Evolutionary conservation across 2,888 invertebrate species (phyloP).

Genomic region (Sisyra terminalis): DNA sequence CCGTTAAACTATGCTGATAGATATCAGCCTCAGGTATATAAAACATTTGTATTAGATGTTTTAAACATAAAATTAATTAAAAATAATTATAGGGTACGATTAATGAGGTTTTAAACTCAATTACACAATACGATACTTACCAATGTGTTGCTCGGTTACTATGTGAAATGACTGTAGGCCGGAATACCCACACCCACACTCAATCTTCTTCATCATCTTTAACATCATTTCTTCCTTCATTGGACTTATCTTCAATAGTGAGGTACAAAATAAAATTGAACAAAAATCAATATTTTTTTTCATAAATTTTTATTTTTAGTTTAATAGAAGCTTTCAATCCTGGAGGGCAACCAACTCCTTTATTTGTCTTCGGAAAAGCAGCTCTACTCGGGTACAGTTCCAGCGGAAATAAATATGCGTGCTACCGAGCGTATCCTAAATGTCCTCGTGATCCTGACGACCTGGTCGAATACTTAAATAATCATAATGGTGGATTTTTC

Average conservation of each 20-base stretch:
- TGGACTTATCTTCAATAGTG: constrained; percentile 35
- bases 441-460: constrained; percentile 60
- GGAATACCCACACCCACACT: constrained; percentile 16
- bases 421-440: constrained; percentile 47
- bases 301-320: constrained; percentile 8
- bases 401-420: constrained; percentile 39
- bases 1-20: too few relatives aligned
- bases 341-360: constrained; percentile 24
- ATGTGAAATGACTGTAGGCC: constrained; percentile 57
- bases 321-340: not conserved
- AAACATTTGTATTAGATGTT: too few relatives aligned
- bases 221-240: constrained; percentile 30
- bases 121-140: constrained; percentile 55
- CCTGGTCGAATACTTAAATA: constrained; percentile 63
- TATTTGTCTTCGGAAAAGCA: constrained; percentile 57
- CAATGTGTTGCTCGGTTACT: constrained; percentile 65
- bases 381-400: constrained; percentile 56
- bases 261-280: too few relatives aligned
- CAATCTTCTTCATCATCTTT: constrained; percentile 14
- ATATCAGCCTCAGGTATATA: too few relatives aligned
- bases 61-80: too few relatives aligned
- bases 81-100: too few relatives aligned
- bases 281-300: not conserved
- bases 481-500: constrained; percentile 75
- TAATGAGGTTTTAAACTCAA: constrained; percentile 35